phyloP scores from a whole-genome alignment of 2,113 vertebrate genomes.

The Tyto alba region DNA sequence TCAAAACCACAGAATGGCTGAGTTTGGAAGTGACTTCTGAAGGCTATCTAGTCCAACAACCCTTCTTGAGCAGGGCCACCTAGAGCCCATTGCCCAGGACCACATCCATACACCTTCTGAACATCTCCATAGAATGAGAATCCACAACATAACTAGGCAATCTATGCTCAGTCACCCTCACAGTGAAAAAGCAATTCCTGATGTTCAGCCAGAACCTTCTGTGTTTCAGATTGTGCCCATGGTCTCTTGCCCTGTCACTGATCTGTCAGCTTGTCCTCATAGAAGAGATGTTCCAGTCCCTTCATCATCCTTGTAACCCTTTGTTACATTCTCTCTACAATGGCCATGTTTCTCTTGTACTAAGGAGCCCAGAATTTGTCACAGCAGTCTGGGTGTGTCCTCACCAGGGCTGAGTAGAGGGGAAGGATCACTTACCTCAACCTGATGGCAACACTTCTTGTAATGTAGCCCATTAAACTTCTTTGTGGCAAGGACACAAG shows the following conservation, averaged over 20 bases:
- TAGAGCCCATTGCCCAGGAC: neutral
- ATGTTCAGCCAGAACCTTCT: neutral
- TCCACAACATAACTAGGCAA: neutral
- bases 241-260: neutral
- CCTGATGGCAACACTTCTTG: neutral
- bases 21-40: neutral
- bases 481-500: neutral
- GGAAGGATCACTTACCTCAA: accelerated
- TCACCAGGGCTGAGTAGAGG: neutral
- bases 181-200: neutral
- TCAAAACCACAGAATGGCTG: neutral
- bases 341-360: neutral
- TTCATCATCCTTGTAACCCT: neutral
- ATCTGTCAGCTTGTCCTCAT: neutral
- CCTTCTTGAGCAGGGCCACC: neutral
- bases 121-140: neutral
- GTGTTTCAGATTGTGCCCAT: neutral
- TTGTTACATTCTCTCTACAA: neutral
- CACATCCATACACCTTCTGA: neutral
- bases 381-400: neutral
- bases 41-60: neutral
- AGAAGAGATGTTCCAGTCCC: neutral
- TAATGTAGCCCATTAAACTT: neutral
- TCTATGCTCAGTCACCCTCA: neutral
- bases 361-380: neutral